Base-by-base conservation (phyloP, 1,140 invertebrate genomes). In the Drosophila subpulchrella region DNA sequence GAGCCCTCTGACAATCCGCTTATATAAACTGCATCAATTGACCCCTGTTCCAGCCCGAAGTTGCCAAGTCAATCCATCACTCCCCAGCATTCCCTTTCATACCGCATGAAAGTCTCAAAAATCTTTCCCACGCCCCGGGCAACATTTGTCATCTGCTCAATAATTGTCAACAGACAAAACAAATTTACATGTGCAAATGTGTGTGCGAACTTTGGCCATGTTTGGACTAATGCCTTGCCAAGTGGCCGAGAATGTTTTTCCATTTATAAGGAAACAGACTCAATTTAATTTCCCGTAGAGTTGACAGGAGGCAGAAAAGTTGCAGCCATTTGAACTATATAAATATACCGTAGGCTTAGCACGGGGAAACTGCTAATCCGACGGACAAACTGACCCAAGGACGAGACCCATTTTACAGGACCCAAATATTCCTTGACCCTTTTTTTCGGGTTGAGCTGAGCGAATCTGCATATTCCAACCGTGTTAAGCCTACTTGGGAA, bases 401-500 rank as follows among this genome's bases (percentile, higher is more conserved):
- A 66, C 51, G 8, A 30, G 47, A 57, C 50, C 79, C 72, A 68
- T 84, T 82, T 77, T 77, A 67, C 66, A 30, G 50, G 59, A 77
- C 59, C 78, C 63, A 51, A 32, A 61, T 61, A 24, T 27, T 13
- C n/a, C 46, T 80, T 67, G 76, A 89, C 79, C 83, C 83, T 89
- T 86, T 86, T 85, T 81, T 41, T 51, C 15, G 63, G 72, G 32
- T 44, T 63, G 60, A 15, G 39, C 30, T 38, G 30, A 34, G 61
- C 46, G 76, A 89, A 88, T 89, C 80, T 88, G 84, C 84, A 89
- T 88, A 89, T 89, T 89, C 71, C 27, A 27, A 27, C 80, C 82
- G 84, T 89, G 84, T 73, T 88, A 89, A 89, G 89, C 84, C 84
- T 78, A 78, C 84, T 89, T 81, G 82, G 81, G 80, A 88, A 84